Evolutionary conservation across 2,113 vertebrate species (phyloP).

Genomic region (Peucedramus taeniatus): DNA sequence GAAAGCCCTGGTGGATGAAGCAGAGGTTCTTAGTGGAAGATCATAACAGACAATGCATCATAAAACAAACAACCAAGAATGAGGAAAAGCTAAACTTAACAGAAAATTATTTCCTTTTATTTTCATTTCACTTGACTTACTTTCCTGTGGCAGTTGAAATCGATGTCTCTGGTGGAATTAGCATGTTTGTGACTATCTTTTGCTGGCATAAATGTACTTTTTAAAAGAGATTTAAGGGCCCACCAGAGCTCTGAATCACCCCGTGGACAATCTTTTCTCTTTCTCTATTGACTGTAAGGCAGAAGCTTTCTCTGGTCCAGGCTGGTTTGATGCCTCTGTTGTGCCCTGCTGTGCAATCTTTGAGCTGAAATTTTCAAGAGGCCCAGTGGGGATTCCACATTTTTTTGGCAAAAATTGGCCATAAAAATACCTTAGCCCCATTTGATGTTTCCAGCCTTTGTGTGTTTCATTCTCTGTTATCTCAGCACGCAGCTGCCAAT

Average conservation of each 20-base stretch:
- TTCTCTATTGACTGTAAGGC: neutral
- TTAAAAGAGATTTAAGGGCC: neutral
- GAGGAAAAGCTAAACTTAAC: slow-evolving; percentile 10
- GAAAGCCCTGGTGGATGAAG: slow-evolving; percentile 35
- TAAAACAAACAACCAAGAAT: slow-evolving; percentile 43
- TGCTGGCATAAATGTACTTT: neutral
- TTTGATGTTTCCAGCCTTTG: neutral
- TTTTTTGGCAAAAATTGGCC: slow-evolving; percentile 18
- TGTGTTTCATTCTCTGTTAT: neutral
- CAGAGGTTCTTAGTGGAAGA: slow-evolving; percentile 52
- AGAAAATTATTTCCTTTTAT: slow-evolving; percentile 11
- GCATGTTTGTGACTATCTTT: neutral
- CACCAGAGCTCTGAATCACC: neutral
- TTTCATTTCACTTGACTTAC: slow-evolving; percentile 11
- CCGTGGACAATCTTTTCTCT: neutral
- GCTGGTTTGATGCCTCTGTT: neutral
- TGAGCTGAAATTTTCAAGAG: slow-evolving; percentile 9
- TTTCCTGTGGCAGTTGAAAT: neutral
- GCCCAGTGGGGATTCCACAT: neutral
- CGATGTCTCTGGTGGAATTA: neutral
- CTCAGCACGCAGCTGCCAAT: neutral
- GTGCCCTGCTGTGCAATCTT: neutral
- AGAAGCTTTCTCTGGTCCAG: neutral
- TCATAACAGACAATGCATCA: slow-evolving; percentile 53
- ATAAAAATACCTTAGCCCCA: neutral